Evolutionary conservation across 2,888 invertebrate species (phyloP).

Genomic region (Cremastinae sp.): DNA sequence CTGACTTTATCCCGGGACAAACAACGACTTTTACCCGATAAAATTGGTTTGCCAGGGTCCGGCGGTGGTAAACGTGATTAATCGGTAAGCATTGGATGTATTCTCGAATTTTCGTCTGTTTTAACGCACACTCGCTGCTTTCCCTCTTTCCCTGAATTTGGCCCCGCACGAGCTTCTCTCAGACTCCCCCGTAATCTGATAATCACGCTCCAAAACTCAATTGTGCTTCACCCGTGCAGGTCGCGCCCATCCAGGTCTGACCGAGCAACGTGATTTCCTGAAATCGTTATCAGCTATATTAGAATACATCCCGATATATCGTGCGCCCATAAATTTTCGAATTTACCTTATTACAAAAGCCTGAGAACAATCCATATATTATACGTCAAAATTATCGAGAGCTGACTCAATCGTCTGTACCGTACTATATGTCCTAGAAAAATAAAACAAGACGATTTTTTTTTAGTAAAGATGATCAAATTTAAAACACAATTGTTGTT

Average conservation of each 20-base stretch:
- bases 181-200: slow-evolving; percentile 73
- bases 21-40: slow-evolving; percentile 74
- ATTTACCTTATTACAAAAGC: too few species aligned
- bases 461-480: too few species aligned
- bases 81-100: slow-evolving; percentile 69
- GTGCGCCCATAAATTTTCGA: too few species aligned
- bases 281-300: slow-evolving; percentile 22
- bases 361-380: too few species aligned
- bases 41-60: slow-evolving; percentile 73
- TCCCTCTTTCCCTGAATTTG: slow-evolving; percentile 17
- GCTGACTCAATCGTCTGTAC: too few species aligned
- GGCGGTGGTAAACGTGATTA: slow-evolving; percentile 73
- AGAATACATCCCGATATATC: slow-evolving; percentile 1
- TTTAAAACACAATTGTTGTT: too few species aligned
- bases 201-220: slow-evolving; percentile 73
- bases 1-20: slow-evolving; percentile 69
- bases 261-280: slow-evolving; percentile 10
- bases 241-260: slow-evolving; percentile 23
- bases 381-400: too few species aligned
- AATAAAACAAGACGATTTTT: too few species aligned
- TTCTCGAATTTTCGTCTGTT: slow-evolving; percentile 56
- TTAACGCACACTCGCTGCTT: slow-evolving; percentile 34
- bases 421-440: too few species aligned
- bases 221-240: slow-evolving; percentile 65
- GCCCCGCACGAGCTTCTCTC: slow-evolving; percentile 45